phyloP scores from a whole-genome alignment of 2,888 invertebrate genomes.

The Eulithis prunata region DNA sequence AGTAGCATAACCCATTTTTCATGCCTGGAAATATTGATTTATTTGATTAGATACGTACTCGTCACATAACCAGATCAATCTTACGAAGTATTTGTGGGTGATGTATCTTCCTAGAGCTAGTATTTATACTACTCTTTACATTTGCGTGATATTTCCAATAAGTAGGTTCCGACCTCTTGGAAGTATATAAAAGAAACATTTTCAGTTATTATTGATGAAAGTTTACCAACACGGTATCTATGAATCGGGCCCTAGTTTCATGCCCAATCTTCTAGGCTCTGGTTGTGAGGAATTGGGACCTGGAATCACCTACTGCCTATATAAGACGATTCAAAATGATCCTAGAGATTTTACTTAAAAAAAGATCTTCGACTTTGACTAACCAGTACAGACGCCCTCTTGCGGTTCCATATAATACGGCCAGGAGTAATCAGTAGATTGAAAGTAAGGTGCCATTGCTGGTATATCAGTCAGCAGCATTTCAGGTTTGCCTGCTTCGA shows the following conservation, averaged over 20 bases:
- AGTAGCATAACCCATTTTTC: conserved; percentile 65
- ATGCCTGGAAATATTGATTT: conserved; percentile 56
- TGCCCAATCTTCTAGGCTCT: too few species aligned
- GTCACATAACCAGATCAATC: too few species aligned
- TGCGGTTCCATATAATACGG: conserved; percentile 88
- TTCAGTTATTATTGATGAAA: too few species aligned
- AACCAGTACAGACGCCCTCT: conserved; percentile 84
- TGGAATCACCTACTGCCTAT: too few species aligned
- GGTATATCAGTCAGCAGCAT: conserved; percentile 83
- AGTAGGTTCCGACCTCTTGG: too few species aligned
- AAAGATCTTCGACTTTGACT: conserved; percentile 4
- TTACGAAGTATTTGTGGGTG: too few species aligned
- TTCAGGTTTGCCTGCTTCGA: conserved; percentile 74
- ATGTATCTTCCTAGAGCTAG: background rate
- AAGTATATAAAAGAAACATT: too few species aligned
- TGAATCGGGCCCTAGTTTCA: too few species aligned
- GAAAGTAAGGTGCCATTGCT: conserved; percentile 82
- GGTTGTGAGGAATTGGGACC: too few species aligned
- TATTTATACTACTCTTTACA: background rate
- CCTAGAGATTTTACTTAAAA: too few species aligned
- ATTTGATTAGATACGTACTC: conserved; percentile 1
- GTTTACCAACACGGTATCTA: background rate
- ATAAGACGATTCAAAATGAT: too few species aligned
- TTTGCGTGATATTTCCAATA: background rate
- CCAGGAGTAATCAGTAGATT: conserved; percentile 88